phyloP scores from a whole-genome alignment of 2,888 invertebrate genomes.

The Tubiluchus corallicola region DNA sequence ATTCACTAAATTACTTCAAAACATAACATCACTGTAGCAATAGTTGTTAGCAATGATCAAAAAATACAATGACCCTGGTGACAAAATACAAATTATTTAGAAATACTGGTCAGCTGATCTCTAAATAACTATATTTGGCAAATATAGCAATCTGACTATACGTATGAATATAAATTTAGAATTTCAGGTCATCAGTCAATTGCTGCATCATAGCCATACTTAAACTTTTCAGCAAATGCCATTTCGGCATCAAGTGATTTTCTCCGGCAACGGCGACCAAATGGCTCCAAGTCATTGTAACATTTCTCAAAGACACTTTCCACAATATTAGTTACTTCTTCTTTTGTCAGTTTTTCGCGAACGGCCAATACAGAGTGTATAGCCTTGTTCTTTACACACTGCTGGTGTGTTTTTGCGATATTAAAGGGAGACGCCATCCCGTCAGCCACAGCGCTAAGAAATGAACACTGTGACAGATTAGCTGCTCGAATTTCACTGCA shows the following conservation, averaged over 20 bases:
- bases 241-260: constrained; percentile 54
- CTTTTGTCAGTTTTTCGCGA: constrained; percentile 45
- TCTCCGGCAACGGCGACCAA: constrained; percentile 39
- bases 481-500: constrained; percentile 89
- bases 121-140: too few species aligned
- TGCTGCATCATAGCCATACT: neutral
- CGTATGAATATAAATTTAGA: too few species aligned
- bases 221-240: neutral
- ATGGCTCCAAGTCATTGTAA: constrained; percentile 76
- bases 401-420: constrained; percentile 55
- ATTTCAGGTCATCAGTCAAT: neutral
- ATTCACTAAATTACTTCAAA: too few species aligned
- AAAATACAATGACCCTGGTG: too few species aligned
- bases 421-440: constrained; percentile 53
- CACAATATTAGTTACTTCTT: constrained; percentile 53
- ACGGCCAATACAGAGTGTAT: constrained; percentile 61
- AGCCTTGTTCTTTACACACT: constrained; percentile 78
- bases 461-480: constrained; percentile 79
- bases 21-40: too few species aligned
- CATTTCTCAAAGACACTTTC: constrained; percentile 75
- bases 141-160: too few species aligned
- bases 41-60: too few species aligned
- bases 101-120: too few species aligned
- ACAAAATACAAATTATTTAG: too few species aligned
- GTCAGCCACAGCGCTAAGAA: constrained; percentile 53